These are phyloP conservation scores for Rhinatrema bivittatum DNA, from an alignment of 2,797 vertebrate species.

Conservation along the genomic window DNA sequence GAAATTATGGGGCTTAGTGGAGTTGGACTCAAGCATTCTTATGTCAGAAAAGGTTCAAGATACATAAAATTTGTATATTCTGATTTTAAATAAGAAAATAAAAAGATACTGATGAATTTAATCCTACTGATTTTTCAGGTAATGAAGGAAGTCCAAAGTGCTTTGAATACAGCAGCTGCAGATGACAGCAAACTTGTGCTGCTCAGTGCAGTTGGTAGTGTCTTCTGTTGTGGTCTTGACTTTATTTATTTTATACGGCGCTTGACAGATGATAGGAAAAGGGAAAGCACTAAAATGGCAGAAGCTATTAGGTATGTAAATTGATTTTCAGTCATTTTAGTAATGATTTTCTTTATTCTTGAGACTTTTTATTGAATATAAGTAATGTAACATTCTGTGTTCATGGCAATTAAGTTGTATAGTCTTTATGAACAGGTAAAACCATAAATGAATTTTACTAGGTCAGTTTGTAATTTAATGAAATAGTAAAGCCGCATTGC, in stretches of 20 bases:
- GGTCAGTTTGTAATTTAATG: too few relatives aligned
- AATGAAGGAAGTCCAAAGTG: slow-evolving; percentile 97
- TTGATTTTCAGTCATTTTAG: not conserved
- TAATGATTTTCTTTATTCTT: not conserved
- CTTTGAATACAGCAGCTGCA: slow-evolving; percentile 85
- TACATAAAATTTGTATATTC: too few relatives aligned
- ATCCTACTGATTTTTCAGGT: slow-evolving; percentile 69
- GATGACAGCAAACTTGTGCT: slow-evolving; percentile 93
- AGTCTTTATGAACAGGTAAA: too few relatives aligned
- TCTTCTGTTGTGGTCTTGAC: slow-evolving; percentile 91
- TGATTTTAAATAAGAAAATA: too few relatives aligned
- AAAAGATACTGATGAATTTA: not conserved
- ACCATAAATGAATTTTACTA: too few relatives aligned
- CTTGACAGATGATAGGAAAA: slow-evolving; percentile 88
- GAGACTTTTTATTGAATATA: too few relatives aligned
- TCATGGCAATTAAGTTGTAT: too few relatives aligned
- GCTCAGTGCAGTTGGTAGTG: slow-evolving; percentile 80
- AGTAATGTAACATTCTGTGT: too few relatives aligned
- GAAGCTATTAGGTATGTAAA: slow-evolving; percentile 84
- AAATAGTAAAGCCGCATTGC: too few relatives aligned
- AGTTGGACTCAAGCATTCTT: too few relatives aligned
- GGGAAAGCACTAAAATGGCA: slow-evolving; percentile 93
- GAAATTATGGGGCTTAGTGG: too few relatives aligned
- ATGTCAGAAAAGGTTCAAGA: too few relatives aligned
- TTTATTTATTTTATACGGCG: slow-evolving; percentile 91